A percentile compares a stretch with the other conserved stretches of the same genome.
Evolutionary conservation across 2,888 invertebrate genomes (phyloP).

Genomic region (Lamellibrachia satsuma): DNA sequence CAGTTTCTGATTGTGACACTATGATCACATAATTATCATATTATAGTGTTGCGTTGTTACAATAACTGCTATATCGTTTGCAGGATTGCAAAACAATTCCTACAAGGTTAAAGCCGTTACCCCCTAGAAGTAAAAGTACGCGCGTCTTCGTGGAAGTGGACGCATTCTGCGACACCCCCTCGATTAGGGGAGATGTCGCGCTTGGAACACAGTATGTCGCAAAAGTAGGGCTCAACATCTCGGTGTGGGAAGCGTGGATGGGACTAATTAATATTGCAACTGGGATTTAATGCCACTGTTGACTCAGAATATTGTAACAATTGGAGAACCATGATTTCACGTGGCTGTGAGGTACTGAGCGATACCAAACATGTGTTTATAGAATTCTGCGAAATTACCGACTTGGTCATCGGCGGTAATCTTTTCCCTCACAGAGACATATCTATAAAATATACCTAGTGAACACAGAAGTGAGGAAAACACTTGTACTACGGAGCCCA

Average conservation of each 20-base stretch:
- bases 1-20: not conserved
- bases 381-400: too few species aligned
- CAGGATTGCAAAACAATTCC: not conserved
- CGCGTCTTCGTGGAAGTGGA: not conserved
- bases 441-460: too few species aligned
- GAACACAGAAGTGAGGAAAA: too few species aligned
- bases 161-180: not conserved
- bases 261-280: not conserved
- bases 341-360: too few species aligned
- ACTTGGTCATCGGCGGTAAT: too few species aligned
- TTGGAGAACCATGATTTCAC: too few species aligned
- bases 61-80: not conserved
- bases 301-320: too few species aligned
- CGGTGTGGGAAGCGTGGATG: not conserved
- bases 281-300: not conserved
- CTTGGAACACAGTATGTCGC: not conserved
- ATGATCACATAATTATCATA: not conserved
- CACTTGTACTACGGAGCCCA: too few species aligned
- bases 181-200: not conserved
- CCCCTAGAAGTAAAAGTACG: not conserved
- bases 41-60: not conserved
- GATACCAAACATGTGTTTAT: too few species aligned
- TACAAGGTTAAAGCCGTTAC: not conserved
- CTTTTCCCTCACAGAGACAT: too few species aligned
- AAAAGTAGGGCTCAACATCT: not conserved